Evolutionary conservation across 2,888 invertebrate species (phyloP), one percentile per base, ranked within the genome.

Genomic region (Dinocampus coccinellae): DNA sequence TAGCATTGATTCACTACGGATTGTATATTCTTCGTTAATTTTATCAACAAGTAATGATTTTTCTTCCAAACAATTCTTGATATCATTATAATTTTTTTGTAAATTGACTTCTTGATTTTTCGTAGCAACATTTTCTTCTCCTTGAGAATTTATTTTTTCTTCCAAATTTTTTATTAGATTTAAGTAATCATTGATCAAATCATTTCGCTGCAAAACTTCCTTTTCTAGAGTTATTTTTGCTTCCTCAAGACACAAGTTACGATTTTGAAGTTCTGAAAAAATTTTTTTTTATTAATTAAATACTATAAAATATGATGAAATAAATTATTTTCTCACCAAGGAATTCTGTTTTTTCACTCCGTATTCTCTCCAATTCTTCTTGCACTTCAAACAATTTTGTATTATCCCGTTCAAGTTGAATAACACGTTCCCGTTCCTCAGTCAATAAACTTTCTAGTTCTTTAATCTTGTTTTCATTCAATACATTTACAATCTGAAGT

Each of bases 321-420:
- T 34, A 4, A 65, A 34, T 47, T 36, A 65, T 33, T 66, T 34
- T 13, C 57, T 42, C 64, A 70, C 70, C 70, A 52, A 34, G n/a
- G 9, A 52, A 60, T 6, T 22, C 86, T 77, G 89, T 89, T 39
- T 90, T 81, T 78, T 91, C 90, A 78, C 88, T 88, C 76, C 91
- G 91, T 60, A 91, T 89, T 81, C 90, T 90, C 0, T 91, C 89
- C 76, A 93, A 88, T 73, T 91, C 90, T 81, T 93, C 92, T 72
- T 92, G 91, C 55, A 92, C 89, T 86, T 93, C 93, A n/a, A 92
- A 91, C 39, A 78, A 89, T 87, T 83, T 90, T 87, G 88, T 91
- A 84, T 79, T 90, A 85, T 89, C 92, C 72, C 82, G 83, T 81
- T 90, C 90, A 3, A 90, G 80, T 62, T 84, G 85, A 77, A 89